Conservation (phyloP, 2,113 vertebrate genomes). For the Eudorcas thomsonii region DNA sequence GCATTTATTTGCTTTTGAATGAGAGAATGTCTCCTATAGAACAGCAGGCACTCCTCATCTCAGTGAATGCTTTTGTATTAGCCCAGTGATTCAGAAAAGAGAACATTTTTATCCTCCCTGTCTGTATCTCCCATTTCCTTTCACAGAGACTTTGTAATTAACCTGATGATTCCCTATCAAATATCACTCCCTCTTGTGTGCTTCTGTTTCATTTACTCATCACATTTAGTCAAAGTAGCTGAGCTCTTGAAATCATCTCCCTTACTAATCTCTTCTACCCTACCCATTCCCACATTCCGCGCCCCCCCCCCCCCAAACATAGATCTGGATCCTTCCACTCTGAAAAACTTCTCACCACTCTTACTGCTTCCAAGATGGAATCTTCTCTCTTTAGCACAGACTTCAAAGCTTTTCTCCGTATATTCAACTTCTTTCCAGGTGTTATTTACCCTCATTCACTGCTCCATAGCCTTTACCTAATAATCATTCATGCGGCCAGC, state of each 20-base stretch:
- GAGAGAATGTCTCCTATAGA: neutral
- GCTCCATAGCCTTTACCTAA: neutral
- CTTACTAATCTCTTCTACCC: neutral
- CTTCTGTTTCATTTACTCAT: neutral
- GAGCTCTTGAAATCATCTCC: neutral
- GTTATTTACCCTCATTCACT: neutral
- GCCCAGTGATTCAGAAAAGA: neutral
- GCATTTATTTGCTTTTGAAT: neutral
- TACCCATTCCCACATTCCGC: too few species aligned
- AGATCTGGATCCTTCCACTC: neutral
- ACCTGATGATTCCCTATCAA: neutral
- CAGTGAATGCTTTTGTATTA: neutral
- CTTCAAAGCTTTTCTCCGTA: neutral
- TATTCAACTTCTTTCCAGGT: neutral
- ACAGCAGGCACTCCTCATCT: neutral
- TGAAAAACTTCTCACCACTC: neutral
- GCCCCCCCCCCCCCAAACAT: accelerated
- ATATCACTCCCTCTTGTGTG: neutral
- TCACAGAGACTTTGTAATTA: neutral
- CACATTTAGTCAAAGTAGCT: neutral
- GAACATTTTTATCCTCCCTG: neutral
- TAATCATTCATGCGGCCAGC: neutral
- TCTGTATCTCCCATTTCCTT: neutral
- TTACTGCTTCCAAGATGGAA: neutral
- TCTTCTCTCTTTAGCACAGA: neutral